Conservation (phyloP, 2,888 invertebrate species). For the Tenthredo livida region DNA sequence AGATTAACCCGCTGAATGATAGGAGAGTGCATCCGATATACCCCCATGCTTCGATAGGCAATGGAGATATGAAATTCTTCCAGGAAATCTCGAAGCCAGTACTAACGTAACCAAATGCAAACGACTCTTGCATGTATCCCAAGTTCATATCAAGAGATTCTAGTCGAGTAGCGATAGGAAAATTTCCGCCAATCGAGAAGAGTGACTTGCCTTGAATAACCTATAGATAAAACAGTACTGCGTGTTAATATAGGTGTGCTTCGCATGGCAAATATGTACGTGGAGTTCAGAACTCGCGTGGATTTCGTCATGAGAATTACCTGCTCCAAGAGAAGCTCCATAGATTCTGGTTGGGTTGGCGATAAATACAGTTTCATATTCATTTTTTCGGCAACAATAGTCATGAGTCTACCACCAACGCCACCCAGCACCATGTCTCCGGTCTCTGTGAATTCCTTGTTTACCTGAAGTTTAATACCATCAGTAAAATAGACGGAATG, state of each 20-base stretch:
- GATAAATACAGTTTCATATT: constrained; percentile 23
- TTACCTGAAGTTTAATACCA: not conserved
- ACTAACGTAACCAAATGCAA: constrained; percentile 4
- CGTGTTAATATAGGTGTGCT: not conserved
- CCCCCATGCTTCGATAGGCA: not conserved
- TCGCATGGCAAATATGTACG: not conserved
- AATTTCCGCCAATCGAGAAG: not conserved
- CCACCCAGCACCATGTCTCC: not conserved
- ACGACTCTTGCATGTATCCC: not conserved
- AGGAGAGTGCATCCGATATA: constrained; percentile 14
- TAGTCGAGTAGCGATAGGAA: constrained; percentile 5
- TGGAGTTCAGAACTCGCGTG: not conserved
- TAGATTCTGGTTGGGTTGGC: not conserved
- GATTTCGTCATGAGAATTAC: not conserved
- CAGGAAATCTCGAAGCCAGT: constrained; percentile 11
- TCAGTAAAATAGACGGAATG: not conserved
- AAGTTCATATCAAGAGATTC: not conserved
- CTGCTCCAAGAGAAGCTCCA: not conserved
- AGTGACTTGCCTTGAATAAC: not conserved
- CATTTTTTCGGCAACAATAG: constrained; percentile 23
- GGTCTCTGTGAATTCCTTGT: not conserved
- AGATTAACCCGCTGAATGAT: not conserved
- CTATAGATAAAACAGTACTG: not conserved
- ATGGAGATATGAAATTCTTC: constrained; percentile 28
- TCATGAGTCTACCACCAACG: not conserved